These are phyloP conservation scores for Melanophora roralis DNA, from an alignment of 2,888 invertebrate species.

Conservation along the genomic window DNA sequence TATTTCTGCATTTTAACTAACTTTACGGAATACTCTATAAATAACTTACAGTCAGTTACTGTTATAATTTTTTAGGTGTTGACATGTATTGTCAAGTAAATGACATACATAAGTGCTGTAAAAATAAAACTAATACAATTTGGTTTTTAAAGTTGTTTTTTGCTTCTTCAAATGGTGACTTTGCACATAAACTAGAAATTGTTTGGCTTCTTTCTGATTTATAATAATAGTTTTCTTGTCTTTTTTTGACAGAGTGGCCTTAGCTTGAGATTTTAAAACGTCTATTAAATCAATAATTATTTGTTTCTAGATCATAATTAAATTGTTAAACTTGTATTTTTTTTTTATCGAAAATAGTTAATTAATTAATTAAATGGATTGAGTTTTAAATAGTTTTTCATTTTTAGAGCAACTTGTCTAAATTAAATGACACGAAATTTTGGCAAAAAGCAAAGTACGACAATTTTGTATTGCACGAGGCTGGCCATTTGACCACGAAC, in stretches of 20 bases:
- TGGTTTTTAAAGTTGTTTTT: constrained; percentile 26
- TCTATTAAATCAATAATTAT: constrained; percentile 50
- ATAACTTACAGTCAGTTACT: too few relatives aligned
- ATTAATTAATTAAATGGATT: constrained; percentile 25
- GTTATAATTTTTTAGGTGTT: too few relatives aligned
- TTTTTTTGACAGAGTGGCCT: constrained; percentile 28
- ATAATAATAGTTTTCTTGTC: background rate
- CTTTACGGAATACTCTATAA: too few relatives aligned
- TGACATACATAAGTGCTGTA: constrained; percentile 29
- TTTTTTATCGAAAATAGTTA: constrained; percentile 13
- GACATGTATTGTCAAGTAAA: too few relatives aligned
- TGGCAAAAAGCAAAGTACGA: constrained; percentile 18
- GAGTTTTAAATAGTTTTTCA: constrained; percentile 18
- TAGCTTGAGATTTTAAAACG: constrained; percentile 24
- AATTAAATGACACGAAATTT: constrained; percentile 42
- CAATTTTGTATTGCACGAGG: background rate
- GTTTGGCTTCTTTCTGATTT: constrained; percentile 52
- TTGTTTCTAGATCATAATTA: constrained; percentile 48
- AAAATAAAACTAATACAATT: constrained; percentile 40
- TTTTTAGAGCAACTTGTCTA: constrained; percentile 24
- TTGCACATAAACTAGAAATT: constrained; percentile 26
- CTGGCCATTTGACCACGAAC: constrained; percentile 3
- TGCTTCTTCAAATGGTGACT: background rate
- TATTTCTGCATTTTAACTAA: too few relatives aligned
- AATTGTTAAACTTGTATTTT: constrained; percentile 35